phyloP scores from a whole-genome alignment of 92 coral and sea anemone species.

The Blastomussa wellsi region DNA sequence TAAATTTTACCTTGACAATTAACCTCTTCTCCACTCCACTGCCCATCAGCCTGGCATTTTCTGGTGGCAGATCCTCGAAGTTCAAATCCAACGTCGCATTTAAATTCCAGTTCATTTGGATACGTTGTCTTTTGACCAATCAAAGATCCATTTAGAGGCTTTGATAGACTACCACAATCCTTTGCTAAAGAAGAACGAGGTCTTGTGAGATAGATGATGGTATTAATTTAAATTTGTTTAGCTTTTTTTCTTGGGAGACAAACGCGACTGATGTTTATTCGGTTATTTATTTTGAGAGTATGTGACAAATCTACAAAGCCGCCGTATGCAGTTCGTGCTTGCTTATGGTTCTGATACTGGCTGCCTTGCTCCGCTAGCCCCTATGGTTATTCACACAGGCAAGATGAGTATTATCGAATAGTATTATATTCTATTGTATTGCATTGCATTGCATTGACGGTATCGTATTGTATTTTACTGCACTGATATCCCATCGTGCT shows the following conservation, averaged over 20 bases:
- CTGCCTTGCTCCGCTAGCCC: no score
- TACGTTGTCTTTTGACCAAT: constrained; percentile 35
- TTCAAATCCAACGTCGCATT: constrained; percentile 46
- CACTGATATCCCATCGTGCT: no score
- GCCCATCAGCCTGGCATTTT: constrained; percentile 33
- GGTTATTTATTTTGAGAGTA: no score
- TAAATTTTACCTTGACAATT: constrained; percentile 6
- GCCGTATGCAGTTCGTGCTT: no score
- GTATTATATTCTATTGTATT: no score
- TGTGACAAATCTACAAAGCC: no score
- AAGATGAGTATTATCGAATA: no score
- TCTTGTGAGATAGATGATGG: neutral
- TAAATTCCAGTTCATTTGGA: constrained; percentile 32
- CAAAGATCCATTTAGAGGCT: constrained; percentile 39
- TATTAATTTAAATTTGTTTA: neutral
- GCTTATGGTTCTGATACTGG: no score
- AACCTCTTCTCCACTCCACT: constrained; percentile 43
- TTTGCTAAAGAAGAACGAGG: constrained; percentile 14
- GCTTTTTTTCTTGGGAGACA: neutral
- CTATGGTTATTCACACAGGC: no score
- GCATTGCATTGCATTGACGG: no score
- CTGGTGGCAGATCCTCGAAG: constrained; percentile 34
- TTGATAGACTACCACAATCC: constrained; percentile 30
- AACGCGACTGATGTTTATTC: no score
- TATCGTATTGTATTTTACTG: no score